Evolutionary conservation across 2,888 invertebrate species (phyloP).

Genomic region (Melipona bicolor): DNA sequence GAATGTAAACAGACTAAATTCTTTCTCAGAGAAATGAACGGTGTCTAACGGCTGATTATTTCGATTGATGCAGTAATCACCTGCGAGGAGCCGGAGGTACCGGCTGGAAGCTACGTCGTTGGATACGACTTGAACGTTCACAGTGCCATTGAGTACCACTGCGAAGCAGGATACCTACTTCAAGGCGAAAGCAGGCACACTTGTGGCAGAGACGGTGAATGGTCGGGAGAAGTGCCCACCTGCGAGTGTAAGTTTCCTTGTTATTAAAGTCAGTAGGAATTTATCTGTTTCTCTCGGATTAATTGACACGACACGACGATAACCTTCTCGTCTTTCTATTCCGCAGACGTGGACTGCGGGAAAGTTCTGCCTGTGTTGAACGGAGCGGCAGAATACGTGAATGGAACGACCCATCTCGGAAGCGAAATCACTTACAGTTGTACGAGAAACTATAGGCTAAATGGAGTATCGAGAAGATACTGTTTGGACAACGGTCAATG

Average conservation of each 20-base stretch:
- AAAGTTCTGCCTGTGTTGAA: constrained; percentile 92
- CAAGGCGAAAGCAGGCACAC: constrained; percentile 89
- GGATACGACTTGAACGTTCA: constrained; percentile 96
- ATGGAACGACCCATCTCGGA: constrained; percentile 92
- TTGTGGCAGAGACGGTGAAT: constrained; percentile 92
- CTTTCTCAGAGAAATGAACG: not conserved
- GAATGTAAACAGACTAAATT: constrained; percentile 86
- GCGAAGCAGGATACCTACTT: constrained; percentile 93
- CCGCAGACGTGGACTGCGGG: constrained; percentile 94
- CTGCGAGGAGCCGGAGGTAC: constrained; percentile 94
- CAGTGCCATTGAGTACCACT: constrained; percentile 94
- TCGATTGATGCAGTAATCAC: constrained; percentile 89
- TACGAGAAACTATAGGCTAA: constrained; percentile 91
- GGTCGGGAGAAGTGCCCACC: constrained; percentile 92
- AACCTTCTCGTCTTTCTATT: constrained; percentile 17
- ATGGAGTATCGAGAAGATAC: constrained; percentile 89
- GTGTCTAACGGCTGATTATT: not conserved
- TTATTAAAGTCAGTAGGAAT: not conserved
- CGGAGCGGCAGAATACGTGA: constrained; percentile 90
- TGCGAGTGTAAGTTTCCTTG: constrained; percentile 90
- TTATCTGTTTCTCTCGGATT: not conserved
- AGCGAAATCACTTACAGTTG: constrained; percentile 93
- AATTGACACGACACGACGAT: not conserved
- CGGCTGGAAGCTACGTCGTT: constrained; percentile 93
- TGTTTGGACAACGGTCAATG: constrained; percentile 92